These are phyloP conservation scores for Probaryconus sp. DNA, from an alignment of 1,140 invertebrate genomes.

Conservation along the genomic window DNA sequence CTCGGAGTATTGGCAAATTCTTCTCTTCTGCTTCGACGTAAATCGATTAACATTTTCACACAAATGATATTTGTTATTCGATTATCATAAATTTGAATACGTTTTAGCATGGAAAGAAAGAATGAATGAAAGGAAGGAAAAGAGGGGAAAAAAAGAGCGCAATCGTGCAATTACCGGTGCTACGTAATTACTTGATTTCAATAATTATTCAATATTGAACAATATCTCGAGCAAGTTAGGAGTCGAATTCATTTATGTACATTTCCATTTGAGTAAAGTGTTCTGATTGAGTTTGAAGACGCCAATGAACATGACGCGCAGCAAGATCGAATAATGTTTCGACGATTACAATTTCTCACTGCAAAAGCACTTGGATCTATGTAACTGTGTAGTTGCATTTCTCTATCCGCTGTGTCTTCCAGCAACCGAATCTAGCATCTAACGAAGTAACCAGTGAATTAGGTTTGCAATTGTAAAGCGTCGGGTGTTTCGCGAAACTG, in stretches of 20 bases:
- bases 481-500: conserved; percentile 23
- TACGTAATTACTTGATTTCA: conserved; percentile 16
- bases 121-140: background rate
- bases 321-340: conserved; percentile 38
- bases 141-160: background rate
- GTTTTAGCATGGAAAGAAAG: background rate
- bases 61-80: conserved; percentile 1
- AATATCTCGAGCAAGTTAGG: conserved; percentile 22
- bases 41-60: conserved; percentile 4
- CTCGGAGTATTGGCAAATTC: no score
- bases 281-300: conserved; percentile 43
- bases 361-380: conserved; percentile 21
- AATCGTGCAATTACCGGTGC: background rate
- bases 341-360: conserved; percentile 45
- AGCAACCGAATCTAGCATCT: conserved; percentile 16
- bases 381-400: no score
- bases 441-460: conserved; percentile 44
- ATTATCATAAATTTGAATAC: conserved; percentile 25
- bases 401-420: conserved; percentile 19
- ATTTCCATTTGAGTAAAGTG: conserved; percentile 30
- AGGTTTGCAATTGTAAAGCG: conserved; percentile 38
- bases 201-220: conserved; percentile 32
- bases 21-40: no score
- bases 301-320: conserved; percentile 28
- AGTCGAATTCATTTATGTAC: conserved; percentile 26